Base-by-base conservation (phyloP, 2,797 vertebrate genomes). In the Chloroceryle inda region DNA sequence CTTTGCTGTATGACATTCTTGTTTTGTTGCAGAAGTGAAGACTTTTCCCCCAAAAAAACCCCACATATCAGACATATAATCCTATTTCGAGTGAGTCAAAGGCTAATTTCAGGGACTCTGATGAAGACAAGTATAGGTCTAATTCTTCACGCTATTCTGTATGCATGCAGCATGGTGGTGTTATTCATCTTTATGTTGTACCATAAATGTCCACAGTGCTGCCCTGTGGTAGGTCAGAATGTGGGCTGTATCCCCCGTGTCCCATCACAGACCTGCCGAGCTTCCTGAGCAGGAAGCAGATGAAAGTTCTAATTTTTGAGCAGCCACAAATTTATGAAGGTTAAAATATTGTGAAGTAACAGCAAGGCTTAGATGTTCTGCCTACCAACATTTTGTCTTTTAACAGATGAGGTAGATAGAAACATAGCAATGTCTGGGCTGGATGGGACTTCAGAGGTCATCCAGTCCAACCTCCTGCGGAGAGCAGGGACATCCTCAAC, bases 251-350 rank as follows among this genome's bases (percentile, higher is more conserved):
- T 93, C 94, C 95, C 85, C 66, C 33, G 81, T 82, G 92, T 29
- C 88, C 75, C 72, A 89, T 79, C 77, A 72, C 45, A 95, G 93
- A 95, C 76, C 87, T 94, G 81, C 71, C 6, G 16, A 88, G 79
- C 56, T 87, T 88, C 79, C 69, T 75, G 17, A 13, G 50, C 78
- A 87, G 75, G 42, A 96, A 86, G 67, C 35, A 85, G 88, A 95
- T 16, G 20, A 44, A 59, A 88, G 58, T 24, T 35, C 81, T 78
- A 37, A 40, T 73, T 93, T 91, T 58, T 64, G 35, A 78, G 55
- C 37, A 89, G 88, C 24, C 53, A 71, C 9, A 84, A 44, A 69
- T 91, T 94, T 78, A 85, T 89, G 77, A 89, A 78, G 49, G 52
- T 81, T 71, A 93, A 83, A 73, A 37, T 56, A 73, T 40, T 26